Evolutionary conservation across 2,797 vertebrate genomes (phyloP).

Genomic region (Cynopterus sphinx): DNA sequence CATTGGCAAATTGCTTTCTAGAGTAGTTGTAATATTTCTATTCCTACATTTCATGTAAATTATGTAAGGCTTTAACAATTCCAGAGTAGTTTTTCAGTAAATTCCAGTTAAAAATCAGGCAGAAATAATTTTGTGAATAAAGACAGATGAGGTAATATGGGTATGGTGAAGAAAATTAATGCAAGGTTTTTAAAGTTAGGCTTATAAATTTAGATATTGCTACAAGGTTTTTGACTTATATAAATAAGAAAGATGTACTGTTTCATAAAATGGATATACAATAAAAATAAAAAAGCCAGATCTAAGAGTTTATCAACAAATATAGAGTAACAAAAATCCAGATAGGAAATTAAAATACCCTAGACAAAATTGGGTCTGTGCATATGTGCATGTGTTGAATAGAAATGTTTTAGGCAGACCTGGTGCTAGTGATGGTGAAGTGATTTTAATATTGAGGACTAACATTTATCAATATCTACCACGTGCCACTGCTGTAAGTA

Average conservation of each 20-base stretch:
- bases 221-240: neutral
- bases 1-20: neutral
- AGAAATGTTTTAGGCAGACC: neutral
- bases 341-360: neutral
- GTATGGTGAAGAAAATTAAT: neutral
- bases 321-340: neutral
- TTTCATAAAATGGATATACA: neutral
- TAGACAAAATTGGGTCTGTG: neutral
- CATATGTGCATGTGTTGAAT: neutral
- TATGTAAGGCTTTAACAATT: neutral
- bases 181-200: neutral
- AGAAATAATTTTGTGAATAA: neutral
- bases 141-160: neutral
- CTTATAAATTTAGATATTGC: neutral
- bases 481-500: neutral
- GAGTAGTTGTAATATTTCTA: neutral
- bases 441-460: neutral
- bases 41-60: neutral
- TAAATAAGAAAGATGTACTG: neutral
- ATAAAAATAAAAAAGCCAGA: neutral
- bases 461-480: neutral
- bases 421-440: neutral
- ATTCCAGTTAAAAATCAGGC: neutral
- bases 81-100: neutral
- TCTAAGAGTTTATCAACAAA: neutral